phyloP scores from a whole-genome alignment of 2,797 vertebrate species.

The Poecilia gillii region DNA sequence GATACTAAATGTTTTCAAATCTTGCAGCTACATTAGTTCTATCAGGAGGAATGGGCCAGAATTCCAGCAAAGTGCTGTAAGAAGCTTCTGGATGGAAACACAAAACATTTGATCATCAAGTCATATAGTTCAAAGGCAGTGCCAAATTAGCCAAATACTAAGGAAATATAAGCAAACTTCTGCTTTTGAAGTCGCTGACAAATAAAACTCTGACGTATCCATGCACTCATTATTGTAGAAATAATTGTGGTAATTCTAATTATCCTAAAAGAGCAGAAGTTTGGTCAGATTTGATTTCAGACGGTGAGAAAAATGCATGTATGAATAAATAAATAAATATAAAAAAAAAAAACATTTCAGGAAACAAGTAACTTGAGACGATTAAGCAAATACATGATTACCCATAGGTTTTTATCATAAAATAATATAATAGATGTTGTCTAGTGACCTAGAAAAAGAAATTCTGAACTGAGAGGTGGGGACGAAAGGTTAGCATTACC shows the following conservation, averaged over 20 bases:
- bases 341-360: background rate
- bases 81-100: background rate
- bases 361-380: background rate
- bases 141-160: background rate
- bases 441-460: background rate
- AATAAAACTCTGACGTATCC: background rate
- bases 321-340: background rate
- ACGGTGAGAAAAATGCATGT: background rate
- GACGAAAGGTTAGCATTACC: background rate
- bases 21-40: background rate
- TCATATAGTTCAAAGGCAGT: no score
- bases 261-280: background rate
- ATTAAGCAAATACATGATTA: background rate
- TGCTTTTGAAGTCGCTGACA: background rate
- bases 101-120: no score
- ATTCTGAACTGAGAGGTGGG: background rate
- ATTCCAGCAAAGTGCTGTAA: background rate
- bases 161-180: background rate
- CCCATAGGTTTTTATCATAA: background rate
- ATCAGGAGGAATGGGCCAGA: background rate
- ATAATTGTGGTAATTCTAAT: background rate
- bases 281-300: background rate
- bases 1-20: slow-evolving; percentile 1
- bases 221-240: background rate
- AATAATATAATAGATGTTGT: background rate